Base-by-base conservation (phyloP, 1,140 invertebrate species). In the Manduca sexta region DNA sequence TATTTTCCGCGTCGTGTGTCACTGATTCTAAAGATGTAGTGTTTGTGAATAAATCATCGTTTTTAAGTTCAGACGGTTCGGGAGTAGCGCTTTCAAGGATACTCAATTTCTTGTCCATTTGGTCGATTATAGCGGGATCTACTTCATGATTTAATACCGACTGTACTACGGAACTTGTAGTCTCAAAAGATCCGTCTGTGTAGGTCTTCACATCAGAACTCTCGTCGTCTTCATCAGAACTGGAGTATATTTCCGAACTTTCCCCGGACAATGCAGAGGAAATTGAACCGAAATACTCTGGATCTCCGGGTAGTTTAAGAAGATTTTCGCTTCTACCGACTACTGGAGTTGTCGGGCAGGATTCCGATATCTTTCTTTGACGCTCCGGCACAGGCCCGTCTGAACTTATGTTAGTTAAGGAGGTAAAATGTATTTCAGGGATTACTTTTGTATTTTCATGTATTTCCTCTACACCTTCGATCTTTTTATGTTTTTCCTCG, bases 111-210 rank as follows among this genome's bases (percentile, higher is more conserved):
- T 61, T 76, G 26, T 85, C 77, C 77, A 86, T 80, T 47, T 82
- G 71, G 10, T 70, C 73, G 18, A 84, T 74, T 13, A 83, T 63
- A 18, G 57, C 55, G 18, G 66, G 71, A 62, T 85, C 59, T 1
- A 78, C 56, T 31, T 78, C 69, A 29, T 86, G 65, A 41, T 71
- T 81, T 30, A 86, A 51, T 17, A 90, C 86, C 14, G 86, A 87
- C 56, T 86, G 82, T 2, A 89, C 84, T 44, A 89, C 82, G 39
- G 86, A 86, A 57, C 87, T 89, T 2, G 89, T 86, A 30, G 80
- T 89, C 60, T 89, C 88, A 26, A 83, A 57, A 45, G 79, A 69
- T 34, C 60, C 64, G 30, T 76, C 71, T 12, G 64, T 59, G 48
- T 76, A 69, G 2, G 64, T 76, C 63, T 71, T 84, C 12, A 70